These are phyloP conservation scores for Agrypnus murinus DNA, from an alignment of 2,888 invertebrate species.

Conservation along the genomic window DNA sequence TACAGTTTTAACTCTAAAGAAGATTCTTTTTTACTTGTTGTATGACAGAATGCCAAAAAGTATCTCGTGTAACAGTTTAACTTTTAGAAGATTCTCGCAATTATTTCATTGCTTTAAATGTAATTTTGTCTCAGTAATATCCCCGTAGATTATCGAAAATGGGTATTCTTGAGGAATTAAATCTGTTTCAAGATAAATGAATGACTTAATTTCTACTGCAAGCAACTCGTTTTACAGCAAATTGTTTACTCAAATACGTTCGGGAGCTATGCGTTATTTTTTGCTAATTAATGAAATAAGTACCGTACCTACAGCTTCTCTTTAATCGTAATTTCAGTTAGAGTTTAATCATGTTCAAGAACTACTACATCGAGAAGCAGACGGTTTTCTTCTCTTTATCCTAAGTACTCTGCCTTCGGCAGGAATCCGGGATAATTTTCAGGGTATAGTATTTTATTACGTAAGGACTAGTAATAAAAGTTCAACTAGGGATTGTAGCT, in stretches of 20 bases:
- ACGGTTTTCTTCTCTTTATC: conserved; percentile 21
- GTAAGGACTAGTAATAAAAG: conserved; percentile 38
- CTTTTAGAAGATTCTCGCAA: not conserved
- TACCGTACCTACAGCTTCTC: not conserved
- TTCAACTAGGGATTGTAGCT: conserved; percentile 37
- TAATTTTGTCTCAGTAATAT: conserved; percentile 20
- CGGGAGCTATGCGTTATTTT: conserved; percentile 3
- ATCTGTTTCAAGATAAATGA: conserved; percentile 25
- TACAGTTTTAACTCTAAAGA: no score
- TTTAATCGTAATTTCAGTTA: conserved; percentile 11
- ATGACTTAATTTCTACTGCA: conserved; percentile 14
- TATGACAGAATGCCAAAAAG: not conserved
- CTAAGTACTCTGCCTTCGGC: conserved; percentile 4
- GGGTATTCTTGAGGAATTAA: conserved; percentile 27
- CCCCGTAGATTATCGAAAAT: conserved; percentile 26
- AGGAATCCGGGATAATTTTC: conserved; percentile 35
- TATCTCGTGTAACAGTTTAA: not conserved
- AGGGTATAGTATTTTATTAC: conserved; percentile 34
- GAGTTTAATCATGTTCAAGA: conserved; percentile 22
- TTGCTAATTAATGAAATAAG: conserved; percentile 22
- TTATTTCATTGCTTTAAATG: conserved; percentile 23
- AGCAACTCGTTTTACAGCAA: not conserved
- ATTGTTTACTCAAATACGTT: conserved; percentile 21
- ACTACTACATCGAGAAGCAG: conserved; percentile 1
- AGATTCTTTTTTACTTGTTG: no score